These are phyloP conservation scores for Pseudonaja textilis DNA, from an alignment of 2,113 vertebrate species.

Conservation along the genomic window DNA sequence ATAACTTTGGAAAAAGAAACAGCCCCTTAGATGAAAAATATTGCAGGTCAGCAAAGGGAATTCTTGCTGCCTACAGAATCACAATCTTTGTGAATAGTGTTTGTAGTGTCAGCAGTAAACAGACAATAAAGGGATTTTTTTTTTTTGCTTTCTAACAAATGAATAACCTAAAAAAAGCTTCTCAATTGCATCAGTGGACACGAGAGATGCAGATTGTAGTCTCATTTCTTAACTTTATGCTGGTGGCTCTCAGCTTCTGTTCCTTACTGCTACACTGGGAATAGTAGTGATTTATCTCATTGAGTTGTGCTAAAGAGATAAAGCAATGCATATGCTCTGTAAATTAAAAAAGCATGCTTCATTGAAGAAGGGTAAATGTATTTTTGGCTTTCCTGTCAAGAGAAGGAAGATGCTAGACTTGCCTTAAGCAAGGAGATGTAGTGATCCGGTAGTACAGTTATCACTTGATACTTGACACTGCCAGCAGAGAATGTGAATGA, in stretches of 20 bases:
- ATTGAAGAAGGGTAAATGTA: neutral
- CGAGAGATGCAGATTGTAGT: neutral
- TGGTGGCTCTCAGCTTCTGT: neutral
- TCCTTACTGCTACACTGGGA: neutral
- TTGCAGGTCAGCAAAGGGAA: neutral
- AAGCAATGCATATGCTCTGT: neutral
- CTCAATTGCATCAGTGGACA: neutral
- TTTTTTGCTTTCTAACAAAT: neutral
- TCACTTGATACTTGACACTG: neutral
- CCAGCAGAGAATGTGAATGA: neutral
- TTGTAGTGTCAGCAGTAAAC: neutral
- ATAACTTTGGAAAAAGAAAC: neutral
- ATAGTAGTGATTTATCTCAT: neutral
- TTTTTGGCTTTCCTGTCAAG: neutral
- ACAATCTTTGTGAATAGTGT: neutral
- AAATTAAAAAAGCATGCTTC: slow-evolving; percentile 13
- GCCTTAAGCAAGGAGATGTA: neutral
- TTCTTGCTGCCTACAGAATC: neutral
- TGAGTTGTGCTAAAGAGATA: neutral
- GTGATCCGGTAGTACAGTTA: neutral
- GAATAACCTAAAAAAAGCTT: neutral
- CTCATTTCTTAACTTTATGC: neutral
- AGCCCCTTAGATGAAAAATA: neutral
- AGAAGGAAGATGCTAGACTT: neutral
- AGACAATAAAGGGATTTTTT: neutral